These are phyloP conservation scores for Phasia obesa DNA, from an alignment of 2,888 invertebrate genomes.

Conservation along the genomic window DNA sequence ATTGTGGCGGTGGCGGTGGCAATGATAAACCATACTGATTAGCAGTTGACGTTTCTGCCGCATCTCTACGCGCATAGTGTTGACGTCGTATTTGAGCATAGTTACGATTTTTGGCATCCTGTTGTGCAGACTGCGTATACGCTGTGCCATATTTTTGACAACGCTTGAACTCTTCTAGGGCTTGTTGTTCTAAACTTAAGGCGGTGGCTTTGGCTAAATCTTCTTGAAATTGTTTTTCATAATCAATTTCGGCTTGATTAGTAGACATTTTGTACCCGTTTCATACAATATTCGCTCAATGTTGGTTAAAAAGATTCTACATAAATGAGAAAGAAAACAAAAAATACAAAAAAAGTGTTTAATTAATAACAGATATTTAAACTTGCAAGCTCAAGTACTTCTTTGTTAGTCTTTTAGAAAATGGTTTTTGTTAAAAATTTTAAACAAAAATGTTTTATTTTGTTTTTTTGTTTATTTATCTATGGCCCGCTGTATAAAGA, in stretches of 20 bases:
- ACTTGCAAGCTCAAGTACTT: background rate
- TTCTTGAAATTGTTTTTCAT: conserved; percentile 92
- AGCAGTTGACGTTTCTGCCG: conserved; percentile 28
- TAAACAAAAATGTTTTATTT: conserved; percentile 7
- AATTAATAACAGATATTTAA: background rate
- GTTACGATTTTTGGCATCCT: conserved; percentile 62
- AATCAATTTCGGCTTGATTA: conserved; percentile 84
- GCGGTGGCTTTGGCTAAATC: conserved; percentile 94
- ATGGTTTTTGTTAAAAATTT: background rate
- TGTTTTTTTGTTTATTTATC: conserved; percentile 27
- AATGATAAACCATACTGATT: conserved; percentile 37
- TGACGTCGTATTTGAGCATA: conserved; percentile 71
- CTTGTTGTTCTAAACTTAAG: conserved; percentile 92
- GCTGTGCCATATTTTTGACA: conserved; percentile 83
- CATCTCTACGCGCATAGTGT: conserved; percentile 58
- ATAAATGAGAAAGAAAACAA: background rate
- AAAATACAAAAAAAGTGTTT: background rate
- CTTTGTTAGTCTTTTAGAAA: conserved; percentile 21
- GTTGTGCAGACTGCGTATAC: conserved; percentile 73
- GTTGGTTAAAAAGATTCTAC: conserved; percentile 7
- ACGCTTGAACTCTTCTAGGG: conserved; percentile 90
- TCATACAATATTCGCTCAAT: conserved; percentile 13
- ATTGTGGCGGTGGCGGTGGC: conserved; percentile 57
- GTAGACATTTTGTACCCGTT: conserved; percentile 71
- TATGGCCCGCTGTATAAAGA: conserved; percentile 15